Percentiles rank a stretch among this genome's conserved stretches.
Conservation (phyloP, 2,888 invertebrate genomes). For the Helobdella robusta region DNA sequence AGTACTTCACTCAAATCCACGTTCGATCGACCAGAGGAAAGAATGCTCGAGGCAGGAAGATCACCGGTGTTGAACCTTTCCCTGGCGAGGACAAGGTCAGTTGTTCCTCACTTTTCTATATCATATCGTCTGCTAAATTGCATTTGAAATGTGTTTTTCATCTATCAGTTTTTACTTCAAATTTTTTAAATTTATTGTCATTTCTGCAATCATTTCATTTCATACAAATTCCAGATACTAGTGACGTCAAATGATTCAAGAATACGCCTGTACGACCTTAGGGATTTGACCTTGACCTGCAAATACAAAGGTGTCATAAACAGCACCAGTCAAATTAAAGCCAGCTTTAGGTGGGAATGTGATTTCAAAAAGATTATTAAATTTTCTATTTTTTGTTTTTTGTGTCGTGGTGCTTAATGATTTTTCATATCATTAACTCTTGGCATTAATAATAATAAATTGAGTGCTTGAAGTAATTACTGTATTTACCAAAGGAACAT, state of each 20-base stretch:
- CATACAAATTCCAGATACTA: slow-evolving; percentile 49
- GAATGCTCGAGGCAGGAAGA: slow-evolving; percentile 85
- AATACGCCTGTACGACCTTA: slow-evolving; percentile 83
- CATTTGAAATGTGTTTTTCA: background rate
- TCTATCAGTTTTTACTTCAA: background rate
- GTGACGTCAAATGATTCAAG: slow-evolving; percentile 96
- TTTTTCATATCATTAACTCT: background rate
- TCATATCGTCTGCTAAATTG: background rate
- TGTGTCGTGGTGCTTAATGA: background rate
- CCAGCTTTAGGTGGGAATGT: slow-evolving; percentile 64
- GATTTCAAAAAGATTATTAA: background rate
- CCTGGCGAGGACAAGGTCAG: slow-evolving; percentile 76
- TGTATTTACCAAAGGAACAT: too few relatives aligned
- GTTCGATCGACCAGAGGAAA: slow-evolving; percentile 89
- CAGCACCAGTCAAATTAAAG: slow-evolving; percentile 90
- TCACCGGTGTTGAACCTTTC: slow-evolving; percentile 93
- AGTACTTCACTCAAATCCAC: slow-evolving; percentile 94
- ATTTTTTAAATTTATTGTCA: background rate
- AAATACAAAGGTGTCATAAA: slow-evolving; percentile 89
- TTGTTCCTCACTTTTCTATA: background rate
- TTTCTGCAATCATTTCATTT: slow-evolving; percentile 2
- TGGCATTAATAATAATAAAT: background rate
- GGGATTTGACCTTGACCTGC: slow-evolving; percentile 86
- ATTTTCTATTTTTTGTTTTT: background rate
- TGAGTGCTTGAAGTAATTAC: background rate